Percentiles rank a stretch among this genome's conserved stretches.
Conservation (phyloP, 1,140 invertebrate genomes). For the Semibalanus balanoides region DNA sequence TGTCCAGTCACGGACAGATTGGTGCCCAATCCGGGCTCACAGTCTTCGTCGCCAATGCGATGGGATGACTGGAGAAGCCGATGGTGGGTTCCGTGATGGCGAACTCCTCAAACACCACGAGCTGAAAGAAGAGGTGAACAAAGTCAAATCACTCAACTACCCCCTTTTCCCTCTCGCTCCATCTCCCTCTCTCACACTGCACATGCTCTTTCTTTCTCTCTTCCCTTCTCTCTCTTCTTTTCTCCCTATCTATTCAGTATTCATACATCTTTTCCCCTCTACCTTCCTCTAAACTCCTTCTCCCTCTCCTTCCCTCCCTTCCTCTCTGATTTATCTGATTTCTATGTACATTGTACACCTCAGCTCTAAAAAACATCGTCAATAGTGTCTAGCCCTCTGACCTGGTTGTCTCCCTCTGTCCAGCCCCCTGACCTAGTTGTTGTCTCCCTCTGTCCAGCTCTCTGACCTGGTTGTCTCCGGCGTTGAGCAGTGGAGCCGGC, state of each 20-base stretch:
- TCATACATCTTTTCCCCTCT: too few species aligned
- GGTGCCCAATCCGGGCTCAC: neutral
- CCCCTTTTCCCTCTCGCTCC: neutral
- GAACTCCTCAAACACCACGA: neutral
- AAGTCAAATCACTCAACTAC: neutral
- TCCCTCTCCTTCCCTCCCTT: too few species aligned
- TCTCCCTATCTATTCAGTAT: too few species aligned
- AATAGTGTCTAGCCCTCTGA: too few species aligned
- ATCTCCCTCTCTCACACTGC: conserved; percentile 5
- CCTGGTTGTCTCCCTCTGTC: neutral
- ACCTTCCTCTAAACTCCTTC: too few species aligned
- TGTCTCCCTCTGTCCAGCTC: neutral
- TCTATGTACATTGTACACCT: too few species aligned
- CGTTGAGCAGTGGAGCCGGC: conserved; percentile 30
- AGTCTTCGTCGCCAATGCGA: neutral
- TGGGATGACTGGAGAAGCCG: neutral
- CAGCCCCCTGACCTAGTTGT: too few species aligned
- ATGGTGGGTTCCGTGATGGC: neutral
- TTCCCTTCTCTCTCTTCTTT: too few species aligned
- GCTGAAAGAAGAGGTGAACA: neutral
- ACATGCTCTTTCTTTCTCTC: too few species aligned
- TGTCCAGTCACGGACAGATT: too few species aligned
- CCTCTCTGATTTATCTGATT: too few species aligned
- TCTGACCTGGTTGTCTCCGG: conserved; percentile 30
- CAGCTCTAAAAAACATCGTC: too few species aligned